Conservation (phyloP, 2,797 vertebrate species). For the Neomorphus geoffroyi region DNA sequence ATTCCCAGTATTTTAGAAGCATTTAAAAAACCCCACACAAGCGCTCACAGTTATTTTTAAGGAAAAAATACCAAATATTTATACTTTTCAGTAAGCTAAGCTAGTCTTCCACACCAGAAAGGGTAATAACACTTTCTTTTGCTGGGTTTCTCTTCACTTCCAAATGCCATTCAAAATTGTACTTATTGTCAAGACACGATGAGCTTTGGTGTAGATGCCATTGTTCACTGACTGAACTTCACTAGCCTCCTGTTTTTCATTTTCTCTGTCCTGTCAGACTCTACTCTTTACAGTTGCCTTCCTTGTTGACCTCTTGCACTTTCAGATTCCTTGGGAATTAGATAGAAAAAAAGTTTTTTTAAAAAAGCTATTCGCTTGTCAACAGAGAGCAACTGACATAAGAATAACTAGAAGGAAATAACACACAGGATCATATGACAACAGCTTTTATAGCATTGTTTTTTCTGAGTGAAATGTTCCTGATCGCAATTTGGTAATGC, state of each 20-base stretch:
- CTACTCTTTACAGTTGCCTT: not conserved
- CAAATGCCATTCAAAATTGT: not conserved
- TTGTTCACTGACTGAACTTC: not conserved
- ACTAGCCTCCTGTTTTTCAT: not conserved
- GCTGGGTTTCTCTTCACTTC: not conserved
- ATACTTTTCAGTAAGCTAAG: not conserved
- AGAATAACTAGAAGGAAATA: not conserved
- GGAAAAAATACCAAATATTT: not conserved
- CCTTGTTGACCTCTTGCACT: not conserved
- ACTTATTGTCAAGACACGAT: not conserved
- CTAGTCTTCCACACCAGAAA: not conserved
- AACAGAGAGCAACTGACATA: not conserved
- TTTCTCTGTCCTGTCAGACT: not conserved
- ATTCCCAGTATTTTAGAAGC: not conserved
- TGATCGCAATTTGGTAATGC: not conserved
- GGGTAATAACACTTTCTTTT: not conserved
- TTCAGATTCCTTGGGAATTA: not conserved
- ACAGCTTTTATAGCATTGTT: not conserved
- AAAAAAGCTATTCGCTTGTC: not conserved
- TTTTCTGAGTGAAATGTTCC: not conserved
- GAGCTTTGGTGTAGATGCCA: not conserved
- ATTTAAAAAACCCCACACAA: not conserved
- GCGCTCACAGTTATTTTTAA: not conserved
- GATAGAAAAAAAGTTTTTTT: not conserved
- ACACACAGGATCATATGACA: not conserved